Evolutionary conservation across 2,113 vertebrate species (phyloP), one percentile per base, ranked within the genome.

Genomic region (Panurus biarmicus): DNA sequence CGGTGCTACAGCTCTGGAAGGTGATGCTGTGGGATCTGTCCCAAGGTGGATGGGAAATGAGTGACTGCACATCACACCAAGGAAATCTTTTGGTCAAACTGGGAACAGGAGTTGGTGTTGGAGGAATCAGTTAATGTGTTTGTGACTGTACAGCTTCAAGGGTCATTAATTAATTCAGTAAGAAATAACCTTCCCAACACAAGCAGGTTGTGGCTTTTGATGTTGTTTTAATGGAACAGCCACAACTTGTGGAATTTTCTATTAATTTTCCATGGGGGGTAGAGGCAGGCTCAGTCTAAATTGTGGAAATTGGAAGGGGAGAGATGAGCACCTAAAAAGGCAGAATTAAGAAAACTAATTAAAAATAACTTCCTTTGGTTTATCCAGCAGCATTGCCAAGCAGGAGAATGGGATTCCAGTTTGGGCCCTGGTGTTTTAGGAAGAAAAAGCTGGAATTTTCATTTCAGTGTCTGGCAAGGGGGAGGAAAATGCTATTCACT

Each of bases 181-280:
- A 67, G 78, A 70, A 84, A 20, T 4, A 31, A 67, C 51, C 12
- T 65, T 60, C 23, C 26, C 50, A 51, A 6, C 21, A 20, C 13
- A 2, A 44, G 9, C 4, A 40, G 19, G 7, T 2, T 28, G 5
- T 51, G 54, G 51, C 5, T 7, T 67, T 42, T 35, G 10, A 10
- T 50, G 40, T 2, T 54, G 14, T 5, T 53, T 58, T 51, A 25
- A 38, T 8, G n/a, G 5, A 54, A 22, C 24, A 65, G 26, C 36
- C 33, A 14, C 24, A 26, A 1, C 16, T 72, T 14, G 28, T 26
- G 35, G 28, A 6, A 6, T 50, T 87, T 70, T 26, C 48, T 14
- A 15, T 45, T 33, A 0, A 13, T 16, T 35, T 4, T 44, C 38
- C 36, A 28, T 0, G 3, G 6, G 31, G 54, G 31, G 12, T 38